Base-by-base conservation (phyloP, 2,888 invertebrate species). In the Anticlea derivata region DNA sequence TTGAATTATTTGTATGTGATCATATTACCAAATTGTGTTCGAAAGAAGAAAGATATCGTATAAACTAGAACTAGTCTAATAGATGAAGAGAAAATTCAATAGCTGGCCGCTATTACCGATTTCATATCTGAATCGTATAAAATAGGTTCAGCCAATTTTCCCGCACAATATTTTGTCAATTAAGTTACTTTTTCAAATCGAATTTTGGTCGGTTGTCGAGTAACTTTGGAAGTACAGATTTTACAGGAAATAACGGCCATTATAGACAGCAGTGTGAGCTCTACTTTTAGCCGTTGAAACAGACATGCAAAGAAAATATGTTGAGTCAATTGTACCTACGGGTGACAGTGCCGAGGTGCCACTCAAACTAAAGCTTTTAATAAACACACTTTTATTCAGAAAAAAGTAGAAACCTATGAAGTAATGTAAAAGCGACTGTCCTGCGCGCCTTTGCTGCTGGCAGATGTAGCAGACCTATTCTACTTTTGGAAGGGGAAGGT, bases 221-320 rank as follows among this genome's bases (percentile, higher is more conserved):
- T 56, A 58, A 62, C 56, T 60, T 60, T 44, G 66, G 71, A 73
- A 59, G 63, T 30, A 48, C 40, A 55, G 41, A 55, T 47, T 44
- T 34, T 41, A 69, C 62, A 72, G 87, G 87, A 82, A 89, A 88
- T 90, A 90, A 88, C 89, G 89, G 89, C 88, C 88, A 87, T 78
- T 65, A 63, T 70, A 58, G 58, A 68, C 71, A 78, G 65, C 70
- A 71, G 70, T 73, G 73, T 76, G 73, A 76, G 60, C 65, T 74
- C 84, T 84, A 85, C 72, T 71, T 70, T 73, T 83, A 84, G 86
- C 86, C 87, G 83, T 83, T 75, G 65, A 72, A 68, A 65, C 86
- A 68, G 67, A 65, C 86, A 87, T 88, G 88, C 87, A 87, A 68
- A 73, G 69, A 71, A 35, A 73, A 70, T 58, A 78, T 82, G 78